Percentiles rank a stretch among this genome's conserved stretches.
phyloP scores from a whole-genome alignment of 2,888 invertebrate species.

The Rhagonycha fulva region DNA sequence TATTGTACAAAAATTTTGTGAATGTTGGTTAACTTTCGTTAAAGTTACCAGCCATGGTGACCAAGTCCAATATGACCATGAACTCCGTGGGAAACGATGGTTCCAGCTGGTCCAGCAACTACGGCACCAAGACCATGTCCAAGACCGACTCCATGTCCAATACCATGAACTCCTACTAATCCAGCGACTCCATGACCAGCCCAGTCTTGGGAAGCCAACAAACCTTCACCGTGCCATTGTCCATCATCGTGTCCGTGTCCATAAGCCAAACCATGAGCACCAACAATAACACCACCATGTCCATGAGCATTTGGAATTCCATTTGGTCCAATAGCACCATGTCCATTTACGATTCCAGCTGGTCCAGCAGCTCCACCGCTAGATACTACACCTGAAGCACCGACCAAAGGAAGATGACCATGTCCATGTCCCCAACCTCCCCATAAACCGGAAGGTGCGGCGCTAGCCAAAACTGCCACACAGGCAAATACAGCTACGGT shows the following conservation, averaged over 20 bases:
- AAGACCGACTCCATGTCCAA: constrained; percentile 20
- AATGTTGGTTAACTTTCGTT: background rate
- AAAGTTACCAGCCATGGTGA: constrained; percentile 33
- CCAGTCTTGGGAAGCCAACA: background rate
- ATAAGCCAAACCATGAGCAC: constrained; percentile 4
- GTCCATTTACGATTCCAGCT: constrained; percentile 19
- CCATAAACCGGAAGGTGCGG: background rate
- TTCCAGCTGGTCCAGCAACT: constrained; percentile 44
- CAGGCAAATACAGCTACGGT: constrained; percentile 8
- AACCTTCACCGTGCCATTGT: constrained; percentile 4
- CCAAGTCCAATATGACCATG: constrained; percentile 42
- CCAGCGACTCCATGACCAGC: constrained; percentile 26
- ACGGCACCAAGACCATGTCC: constrained; percentile 42
- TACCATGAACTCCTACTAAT: constrained; percentile 23
- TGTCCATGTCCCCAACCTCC: constrained; percentile 2
- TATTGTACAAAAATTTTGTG: background rate
- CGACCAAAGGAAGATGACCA: constrained; percentile 5
- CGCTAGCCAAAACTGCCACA: constrained; percentile 11
- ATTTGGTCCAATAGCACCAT: constrained; percentile 20
- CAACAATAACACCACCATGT: constrained; percentile 9
- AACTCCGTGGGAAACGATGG: constrained; percentile 41
- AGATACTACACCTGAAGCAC: constrained; percentile 19
- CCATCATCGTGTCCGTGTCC: constrained; percentile 28
- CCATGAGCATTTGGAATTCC: constrained; percentile 10
- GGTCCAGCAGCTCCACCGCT: constrained; percentile 21